These are phyloP conservation scores for Listrodromus nycthemerus DNA, from an alignment of 2,888 invertebrate species.

Conservation along the genomic window DNA sequence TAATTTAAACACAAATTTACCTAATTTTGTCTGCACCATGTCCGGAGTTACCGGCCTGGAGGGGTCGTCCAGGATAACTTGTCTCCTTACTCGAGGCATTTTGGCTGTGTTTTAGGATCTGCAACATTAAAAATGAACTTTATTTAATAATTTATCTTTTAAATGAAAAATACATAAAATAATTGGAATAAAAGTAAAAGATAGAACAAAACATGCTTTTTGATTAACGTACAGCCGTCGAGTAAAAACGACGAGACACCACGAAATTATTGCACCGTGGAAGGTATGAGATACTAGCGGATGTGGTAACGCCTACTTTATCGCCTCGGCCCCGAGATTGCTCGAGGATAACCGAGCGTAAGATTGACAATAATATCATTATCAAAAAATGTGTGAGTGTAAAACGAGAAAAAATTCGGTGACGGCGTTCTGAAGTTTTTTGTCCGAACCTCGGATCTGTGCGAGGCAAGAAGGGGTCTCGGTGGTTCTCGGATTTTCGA, in stretches of 20 bases:
- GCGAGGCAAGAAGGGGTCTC: not conserved
- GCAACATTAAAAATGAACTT: conserved; percentile 21
- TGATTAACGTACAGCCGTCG: not conserved
- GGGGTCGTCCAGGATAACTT: conserved; percentile 83
- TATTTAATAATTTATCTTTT: not conserved
- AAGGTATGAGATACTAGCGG: not conserved
- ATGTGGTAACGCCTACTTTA: conserved; percentile 25
- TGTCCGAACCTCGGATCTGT: not conserved
- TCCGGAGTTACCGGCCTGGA: conserved; percentile 83
- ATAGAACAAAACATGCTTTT: no score
- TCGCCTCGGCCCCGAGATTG: conserved; percentile 14
- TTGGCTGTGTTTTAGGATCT: conserved; percentile 68
- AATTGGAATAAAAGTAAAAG: not conserved
- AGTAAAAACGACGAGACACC: not conserved
- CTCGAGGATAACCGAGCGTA: conserved; percentile 19
- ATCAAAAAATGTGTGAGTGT: conserved; percentile 12
- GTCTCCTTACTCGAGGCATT: conserved; percentile 84
- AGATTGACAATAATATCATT: conserved; percentile 31
- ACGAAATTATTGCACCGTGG: conserved; percentile 19
- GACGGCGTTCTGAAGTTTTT: conserved; percentile 15
- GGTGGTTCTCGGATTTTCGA: not conserved
- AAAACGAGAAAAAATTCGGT: conserved; percentile 6
- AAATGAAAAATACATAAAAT: not conserved
- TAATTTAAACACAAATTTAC: conserved; percentile 72
- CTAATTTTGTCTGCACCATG: conserved; percentile 82